phyloP scores from a whole-genome alignment of 2,888 invertebrate genomes.

The Ochropleura leucogaster region DNA sequence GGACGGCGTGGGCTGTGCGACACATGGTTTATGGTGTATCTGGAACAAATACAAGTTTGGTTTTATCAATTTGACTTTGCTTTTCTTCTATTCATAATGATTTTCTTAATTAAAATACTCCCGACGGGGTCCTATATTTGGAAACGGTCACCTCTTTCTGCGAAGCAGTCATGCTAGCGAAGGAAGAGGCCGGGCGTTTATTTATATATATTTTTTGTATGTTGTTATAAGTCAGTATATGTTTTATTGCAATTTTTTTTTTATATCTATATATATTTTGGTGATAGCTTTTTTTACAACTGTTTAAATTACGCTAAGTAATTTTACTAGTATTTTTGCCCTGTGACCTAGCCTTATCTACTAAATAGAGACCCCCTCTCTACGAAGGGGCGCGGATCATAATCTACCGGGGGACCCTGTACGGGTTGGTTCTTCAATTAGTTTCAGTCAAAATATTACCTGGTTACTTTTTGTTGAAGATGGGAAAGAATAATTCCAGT shows the following conservation, averaged over 20 bases:
- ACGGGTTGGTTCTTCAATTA: background rate
- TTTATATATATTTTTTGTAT: too few relatives aligned
- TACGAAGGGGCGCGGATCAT: background rate
- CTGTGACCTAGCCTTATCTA: background rate
- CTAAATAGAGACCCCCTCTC: background rate
- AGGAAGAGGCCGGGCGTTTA: too few relatives aligned
- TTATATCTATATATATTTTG: too few relatives aligned
- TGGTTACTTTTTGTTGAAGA: slow-evolving; percentile 13
- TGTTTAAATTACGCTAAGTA: background rate
- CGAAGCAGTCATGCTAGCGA: too few relatives aligned
- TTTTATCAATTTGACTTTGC: too few relatives aligned
- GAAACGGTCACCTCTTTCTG: too few relatives aligned
- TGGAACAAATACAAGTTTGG: slow-evolving; percentile 57
- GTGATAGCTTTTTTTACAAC: background rate
- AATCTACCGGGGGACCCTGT: background rate
- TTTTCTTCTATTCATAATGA: too few relatives aligned
- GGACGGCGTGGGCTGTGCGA: slow-evolving; percentile 79
- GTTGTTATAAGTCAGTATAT: too few relatives aligned
- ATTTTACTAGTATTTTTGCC: background rate
- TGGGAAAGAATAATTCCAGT: slow-evolving; percentile 10
- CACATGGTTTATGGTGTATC: slow-evolving; percentile 77
- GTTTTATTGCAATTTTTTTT: too few relatives aligned
- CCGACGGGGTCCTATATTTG: too few relatives aligned
- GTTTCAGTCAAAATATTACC: slow-evolving; percentile 20
- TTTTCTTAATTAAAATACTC: too few relatives aligned